Percentiles rank a stretch among this genome's conserved stretches.
These are phyloP conservation scores for Microtus ochrogaster DNA, from an alignment of 2,113 vertebrate genomes.

Conservation along the genomic window DNA sequence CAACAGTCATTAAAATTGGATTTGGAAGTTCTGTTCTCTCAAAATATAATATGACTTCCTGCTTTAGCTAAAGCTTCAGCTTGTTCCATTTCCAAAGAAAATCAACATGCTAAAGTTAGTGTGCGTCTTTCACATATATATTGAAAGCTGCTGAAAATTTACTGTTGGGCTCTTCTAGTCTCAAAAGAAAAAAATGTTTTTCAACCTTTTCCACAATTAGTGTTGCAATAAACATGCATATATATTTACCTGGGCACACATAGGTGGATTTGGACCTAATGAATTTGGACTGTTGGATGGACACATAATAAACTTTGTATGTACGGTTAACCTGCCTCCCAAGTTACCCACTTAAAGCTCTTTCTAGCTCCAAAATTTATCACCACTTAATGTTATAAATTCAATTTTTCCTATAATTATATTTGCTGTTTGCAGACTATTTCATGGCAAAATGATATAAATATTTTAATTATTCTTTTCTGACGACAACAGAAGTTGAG, in stretches of 20 bases:
- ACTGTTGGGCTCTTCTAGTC: constrained; percentile 22
- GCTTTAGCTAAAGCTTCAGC: constrained; percentile 15
- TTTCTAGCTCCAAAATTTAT: constrained; percentile 20
- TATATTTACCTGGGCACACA: background rate
- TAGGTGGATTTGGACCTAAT: background rate
- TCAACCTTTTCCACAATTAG: background rate
- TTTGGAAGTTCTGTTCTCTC: background rate
- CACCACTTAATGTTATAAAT: background rate
- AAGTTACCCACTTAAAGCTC: background rate
- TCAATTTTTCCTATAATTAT: background rate
- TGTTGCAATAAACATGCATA: constrained; percentile 35
- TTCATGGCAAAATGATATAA: constrained; percentile 22
- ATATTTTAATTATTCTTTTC: constrained; percentile 13
- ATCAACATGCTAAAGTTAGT: background rate
- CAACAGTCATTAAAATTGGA: background rate
- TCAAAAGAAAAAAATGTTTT: constrained; percentile 24
- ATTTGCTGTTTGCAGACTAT: background rate
- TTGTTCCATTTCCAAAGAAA: constrained; percentile 27
- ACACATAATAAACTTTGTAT: constrained; percentile 24
- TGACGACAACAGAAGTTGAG: background rate
- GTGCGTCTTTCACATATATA: background rate
- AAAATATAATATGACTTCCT: constrained; percentile 39
- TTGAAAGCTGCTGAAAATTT: constrained; percentile 31
- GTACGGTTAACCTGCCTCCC: background rate
- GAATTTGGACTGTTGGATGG: background rate